phyloP scores from a whole-genome alignment of 2,797 vertebrate genomes.

The Sebastes matsubarae region DNA sequence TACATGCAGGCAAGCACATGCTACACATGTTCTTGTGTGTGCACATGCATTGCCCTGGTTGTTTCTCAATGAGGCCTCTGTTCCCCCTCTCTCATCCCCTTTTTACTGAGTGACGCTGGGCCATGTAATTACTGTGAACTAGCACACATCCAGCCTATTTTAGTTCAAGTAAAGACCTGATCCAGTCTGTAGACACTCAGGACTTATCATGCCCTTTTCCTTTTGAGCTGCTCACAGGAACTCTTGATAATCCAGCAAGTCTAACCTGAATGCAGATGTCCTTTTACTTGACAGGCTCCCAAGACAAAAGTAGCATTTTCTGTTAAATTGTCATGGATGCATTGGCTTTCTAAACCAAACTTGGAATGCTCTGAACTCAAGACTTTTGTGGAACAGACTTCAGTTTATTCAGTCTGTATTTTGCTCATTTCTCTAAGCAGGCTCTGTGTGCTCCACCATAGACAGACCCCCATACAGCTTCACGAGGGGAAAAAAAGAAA shows the following conservation, averaged over 20 bases:
- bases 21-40: background rate
- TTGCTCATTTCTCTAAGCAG: constrained; percentile 26
- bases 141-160: constrained; percentile 11
- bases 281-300: background rate
- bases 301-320: constrained; percentile 1
- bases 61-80: constrained; percentile 49
- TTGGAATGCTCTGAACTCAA: background rate
- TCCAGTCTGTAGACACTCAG: constrained; percentile 5
- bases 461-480: constrained; percentile 44
- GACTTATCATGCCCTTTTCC: no score
- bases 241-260: constrained; percentile 5
- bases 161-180: constrained; percentile 19
- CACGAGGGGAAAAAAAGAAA: background rate
- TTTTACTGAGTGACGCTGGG: constrained; percentile 5
- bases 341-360: constrained; percentile 1
- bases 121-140: constrained; percentile 24
- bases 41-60: constrained; percentile 8
- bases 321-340: background rate
- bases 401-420: constrained; percentile 13
- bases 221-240: no score
- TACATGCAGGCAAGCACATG: background rate
- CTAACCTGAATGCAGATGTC: constrained; percentile 5
- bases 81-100: constrained; percentile 13
- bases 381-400: background rate
- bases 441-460: constrained; percentile 10